Base-by-base conservation (phyloP, 1,140 invertebrate genomes). In the Drosophila sulfurigaster region DNA sequence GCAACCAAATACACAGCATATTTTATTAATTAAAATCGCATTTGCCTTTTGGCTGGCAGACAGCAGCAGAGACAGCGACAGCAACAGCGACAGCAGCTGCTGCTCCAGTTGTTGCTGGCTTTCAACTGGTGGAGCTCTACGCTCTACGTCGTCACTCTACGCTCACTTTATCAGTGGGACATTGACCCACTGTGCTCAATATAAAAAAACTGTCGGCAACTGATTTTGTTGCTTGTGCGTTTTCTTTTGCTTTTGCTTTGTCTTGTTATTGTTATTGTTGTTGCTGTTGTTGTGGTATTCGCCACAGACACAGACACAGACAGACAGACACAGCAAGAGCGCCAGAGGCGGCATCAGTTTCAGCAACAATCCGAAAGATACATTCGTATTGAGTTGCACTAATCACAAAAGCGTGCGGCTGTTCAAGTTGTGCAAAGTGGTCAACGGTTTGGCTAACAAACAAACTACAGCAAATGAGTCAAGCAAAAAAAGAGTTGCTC, bases 11-110 rank as follows among this genome's bases (percentile, higher is more conserved):
- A 83, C 83, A 62, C 30, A 74, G 82, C 83, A 88, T 85, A 89
- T 89, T 88, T 88, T 81, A 89, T 88, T 88, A 88, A 88, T 88
- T 88, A 88, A 88, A 88, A 88, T 89, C 85, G 80, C 80, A 83
- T 89, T 89, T 76, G 69, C 69, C 69, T 72, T 71, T 75, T 83
- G 80, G 74, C 82, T 68, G 60, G 52, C 63, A 57, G 54, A 32
- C 69, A 57, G 52, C 51, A 38, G 46, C 38, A 15, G 60, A 65
- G 54, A 69, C 49, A 67, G 57, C 69, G 66, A 56, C 51, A 69
- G 38, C 76, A 67, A 51, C 60, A n/a, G 2, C n/a, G 48, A 65
- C 49, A 51, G 72, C 73, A 73, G 65, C 66, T 57, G 74, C 46
- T 79, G 77, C 63, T 70, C 66, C 66, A 58, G 68, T 59, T 67